Base-by-base conservation (phyloP, 1,140 invertebrate species). In the Catajapyx aquilonaris region DNA sequence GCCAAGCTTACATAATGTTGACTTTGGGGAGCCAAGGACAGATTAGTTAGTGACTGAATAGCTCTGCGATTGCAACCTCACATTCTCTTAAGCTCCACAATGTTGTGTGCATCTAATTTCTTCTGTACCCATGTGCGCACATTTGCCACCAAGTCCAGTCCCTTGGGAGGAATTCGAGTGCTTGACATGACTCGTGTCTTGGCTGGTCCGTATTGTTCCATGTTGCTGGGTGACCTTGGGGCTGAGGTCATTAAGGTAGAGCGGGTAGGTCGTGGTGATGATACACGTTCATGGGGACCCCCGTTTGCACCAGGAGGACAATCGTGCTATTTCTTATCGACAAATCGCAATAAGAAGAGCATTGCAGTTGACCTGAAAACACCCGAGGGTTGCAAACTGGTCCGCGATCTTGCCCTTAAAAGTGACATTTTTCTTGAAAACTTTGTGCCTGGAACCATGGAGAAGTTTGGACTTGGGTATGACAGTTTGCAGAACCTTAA, bases 331-430 rank as follows among this genome's bases (percentile, higher is more conserved):
- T 96, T 88, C 56, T 49, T 83, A 4, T 66, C 74, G 20, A 62
- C 87, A 0, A 98, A 98, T 60, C 71, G 93, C 43, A 97, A 95
- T 54, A 98, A 98, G 56, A 85, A 87, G 54, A 95, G 88, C 54
- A 61, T 95, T 32, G 85, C 80, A 45, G 60, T 97, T 30, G 71
- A 97, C 56, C 55, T 96, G 1, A 87, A 86, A 51, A 59, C 61
- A 15, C 33, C 49, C 18, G 55, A 69, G 54, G 90, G 90, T 1
- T 62, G 59, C 46, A 52, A 76, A 28, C 59, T 95, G 18, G 59
- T 94, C 10, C 64, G 73, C 44, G 65, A 85, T 31, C 55, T 88
- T 28, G 76, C 72, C 9, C 58, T 57, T 34, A 68, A 74, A 43
- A 76, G 74, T 55, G 91, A 97, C 63, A 71, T 97, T 17, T 50